Evolutionary conservation across 2,113 vertebrate genomes (phyloP), one percentile per base, ranked within the genome.

Genomic region (Carlito syrichta): DNA sequence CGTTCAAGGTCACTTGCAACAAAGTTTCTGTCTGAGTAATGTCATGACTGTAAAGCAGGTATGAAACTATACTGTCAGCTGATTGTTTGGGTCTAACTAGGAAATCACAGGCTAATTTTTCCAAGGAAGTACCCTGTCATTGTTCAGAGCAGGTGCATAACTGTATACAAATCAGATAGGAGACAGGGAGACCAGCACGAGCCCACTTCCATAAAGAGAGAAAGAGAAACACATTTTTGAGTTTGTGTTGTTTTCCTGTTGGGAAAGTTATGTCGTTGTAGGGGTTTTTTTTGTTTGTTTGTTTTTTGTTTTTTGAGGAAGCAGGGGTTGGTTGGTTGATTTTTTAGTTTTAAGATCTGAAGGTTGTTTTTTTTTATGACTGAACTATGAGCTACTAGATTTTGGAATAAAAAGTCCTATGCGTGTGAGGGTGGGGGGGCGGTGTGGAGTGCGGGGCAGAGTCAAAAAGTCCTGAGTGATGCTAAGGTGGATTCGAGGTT

Each of bases 1-100:
- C 10, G 30, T 63, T 54, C 54, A 50, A 52, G 25, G 32, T 71
- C 30, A 58, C 25, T 22, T 32, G 56, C 48, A 40, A 11, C 8
- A 17, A 35, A 22, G 35, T 66, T 76, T 84, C 60, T 73, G 48
- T 48, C 60, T 40, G 81, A 73, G 66, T 52, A 27, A 43, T 99
- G 99, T 98, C 99, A 99, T 81, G 99, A 99, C 97, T 99, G 99
- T 98, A 99, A 99, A 98, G 98, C 99, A 63, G 99, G 99, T 96
- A 99, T 99, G 99, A 99, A 99, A 97, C 99, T 99, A 16, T 99
- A 99, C 95, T 99, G 99, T 99, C 99, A 99, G 98, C 99, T 99
- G 98, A 99, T 99, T 79, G 99, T 99, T 98, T 99, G 99, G 99
- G 99, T 99, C 99, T 99, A 99, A 98, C 98, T 99, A 97, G 99